Evolutionary conservation across 2,888 invertebrate species (phyloP).

Genomic region (Heliothis peltigera): DNA sequence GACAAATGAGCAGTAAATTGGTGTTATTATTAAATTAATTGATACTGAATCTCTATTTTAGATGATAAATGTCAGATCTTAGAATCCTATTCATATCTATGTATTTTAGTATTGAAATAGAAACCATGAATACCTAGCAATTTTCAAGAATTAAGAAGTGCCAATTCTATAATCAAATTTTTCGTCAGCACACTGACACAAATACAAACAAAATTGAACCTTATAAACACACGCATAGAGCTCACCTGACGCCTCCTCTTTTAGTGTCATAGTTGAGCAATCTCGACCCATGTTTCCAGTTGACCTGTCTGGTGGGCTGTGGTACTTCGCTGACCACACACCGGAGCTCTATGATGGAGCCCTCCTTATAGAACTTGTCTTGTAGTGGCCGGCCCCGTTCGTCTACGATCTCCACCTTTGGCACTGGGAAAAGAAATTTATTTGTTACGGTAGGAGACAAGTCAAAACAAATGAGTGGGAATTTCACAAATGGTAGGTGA

Average conservation of each 20-base stretch:
- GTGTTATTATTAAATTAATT: too few relatives aligned
- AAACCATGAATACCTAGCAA: too few relatives aligned
- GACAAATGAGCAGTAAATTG: too few relatives aligned
- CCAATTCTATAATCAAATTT: too few relatives aligned
- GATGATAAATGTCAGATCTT: too few relatives aligned
- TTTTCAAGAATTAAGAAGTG: too few relatives aligned
- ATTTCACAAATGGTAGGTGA: too few relatives aligned
- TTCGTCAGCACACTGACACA: background rate
- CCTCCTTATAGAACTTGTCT: slow-evolving; percentile 95
- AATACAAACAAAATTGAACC: background rate
- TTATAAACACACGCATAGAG: background rate
- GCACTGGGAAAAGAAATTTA: slow-evolving; percentile 88
- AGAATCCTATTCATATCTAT: too few relatives aligned
- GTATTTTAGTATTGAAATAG: too few relatives aligned
- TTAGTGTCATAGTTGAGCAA: slow-evolving; percentile 94
- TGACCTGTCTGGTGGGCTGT: slow-evolving; percentile 93
- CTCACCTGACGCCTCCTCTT: slow-evolving; percentile 94
- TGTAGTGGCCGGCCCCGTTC: slow-evolving; percentile 93
- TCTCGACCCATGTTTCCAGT: slow-evolving; percentile 94
- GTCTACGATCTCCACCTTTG: slow-evolving; percentile 94
- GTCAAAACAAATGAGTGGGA: too few relatives aligned
- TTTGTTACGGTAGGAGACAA: background rate
- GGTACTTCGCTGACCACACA: slow-evolving; percentile 95
- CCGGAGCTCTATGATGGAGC: slow-evolving; percentile 94
- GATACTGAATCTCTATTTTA: too few relatives aligned